A percentile compares a stretch with the other conserved stretches of the same genome.
phyloP scores from a whole-genome alignment of 2,113 vertebrate species.

The Alligator sinensis region DNA sequence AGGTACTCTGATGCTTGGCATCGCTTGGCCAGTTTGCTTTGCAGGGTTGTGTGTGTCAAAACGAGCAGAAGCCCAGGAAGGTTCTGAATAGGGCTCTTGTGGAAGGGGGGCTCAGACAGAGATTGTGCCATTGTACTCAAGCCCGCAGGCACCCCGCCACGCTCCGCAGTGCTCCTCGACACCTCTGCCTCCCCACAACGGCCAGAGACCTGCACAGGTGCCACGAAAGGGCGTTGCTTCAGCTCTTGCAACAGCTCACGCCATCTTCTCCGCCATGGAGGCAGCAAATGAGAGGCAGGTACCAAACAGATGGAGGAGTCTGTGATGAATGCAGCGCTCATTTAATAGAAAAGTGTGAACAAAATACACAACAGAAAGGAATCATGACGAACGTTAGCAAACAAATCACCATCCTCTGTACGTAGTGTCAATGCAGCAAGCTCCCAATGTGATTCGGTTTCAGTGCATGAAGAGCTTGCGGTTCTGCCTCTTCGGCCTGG shows the following conservation, averaged over 20 bases:
- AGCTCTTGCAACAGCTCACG: neutral
- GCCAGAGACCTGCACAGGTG: neutral
- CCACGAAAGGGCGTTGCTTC: neutral
- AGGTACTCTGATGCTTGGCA: no score
- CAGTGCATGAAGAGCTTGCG: neutral
- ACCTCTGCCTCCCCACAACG: neutral
- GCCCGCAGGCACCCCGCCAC: neutral
- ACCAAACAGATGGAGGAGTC: neutral
- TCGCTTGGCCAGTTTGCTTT: no score
- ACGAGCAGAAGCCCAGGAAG: neutral
- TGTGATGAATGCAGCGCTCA: conserved; percentile 53
- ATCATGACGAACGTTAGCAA: neutral
- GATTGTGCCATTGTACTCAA: neutral
- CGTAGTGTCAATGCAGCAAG: neutral
- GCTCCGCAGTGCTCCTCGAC: neutral
- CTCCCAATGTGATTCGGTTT: neutral
- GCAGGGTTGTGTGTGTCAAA: neutral
- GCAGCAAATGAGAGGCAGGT: neutral
- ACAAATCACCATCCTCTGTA: neutral
- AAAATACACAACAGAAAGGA: conserved; percentile 35
- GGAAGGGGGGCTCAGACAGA: neutral
- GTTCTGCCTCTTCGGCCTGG: neutral
- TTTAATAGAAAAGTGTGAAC: conserved; percentile 78
- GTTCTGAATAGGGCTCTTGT: neutral
- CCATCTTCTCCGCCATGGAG: neutral